These are phyloP conservation scores for Archaeoteleia sp. DNA, from an alignment of 2,888 invertebrate genomes.

Conservation along the genomic window DNA sequence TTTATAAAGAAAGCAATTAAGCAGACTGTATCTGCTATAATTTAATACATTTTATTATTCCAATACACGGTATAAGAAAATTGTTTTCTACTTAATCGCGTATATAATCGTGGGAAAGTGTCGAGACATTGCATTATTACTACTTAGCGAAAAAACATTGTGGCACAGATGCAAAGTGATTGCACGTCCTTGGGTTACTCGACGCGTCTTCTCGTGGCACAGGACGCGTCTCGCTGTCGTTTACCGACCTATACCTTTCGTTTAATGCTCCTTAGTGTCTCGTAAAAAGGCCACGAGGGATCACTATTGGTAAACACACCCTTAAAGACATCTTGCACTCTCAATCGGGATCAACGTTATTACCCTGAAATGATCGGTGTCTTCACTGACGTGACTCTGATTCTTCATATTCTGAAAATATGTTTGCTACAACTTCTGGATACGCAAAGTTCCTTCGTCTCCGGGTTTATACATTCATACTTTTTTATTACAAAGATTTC, in stretches of 20 bases:
- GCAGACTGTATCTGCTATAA: too few relatives aligned
- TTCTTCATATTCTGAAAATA: background rate
- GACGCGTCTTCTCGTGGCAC: constrained; percentile 46
- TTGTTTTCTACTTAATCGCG: too few relatives aligned
- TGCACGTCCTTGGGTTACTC: constrained; percentile 53
- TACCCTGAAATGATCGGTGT: constrained; percentile 54
- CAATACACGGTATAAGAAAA: too few relatives aligned
- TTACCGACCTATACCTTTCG: too few relatives aligned
- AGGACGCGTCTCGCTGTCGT: constrained; percentile 48
- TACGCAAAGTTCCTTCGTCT: too few relatives aligned
- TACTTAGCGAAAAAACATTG: constrained; percentile 13
- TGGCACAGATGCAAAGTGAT: constrained; percentile 49
- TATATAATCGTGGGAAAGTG: too few relatives aligned
- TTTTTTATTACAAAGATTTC: too few relatives aligned
- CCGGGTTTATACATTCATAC: too few relatives aligned
- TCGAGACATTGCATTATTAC: constrained; percentile 6
- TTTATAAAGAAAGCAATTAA: too few relatives aligned
- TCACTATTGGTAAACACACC: constrained; percentile 64
- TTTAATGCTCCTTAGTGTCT: constrained; percentile 59
- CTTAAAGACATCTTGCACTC: constrained; percentile 59
- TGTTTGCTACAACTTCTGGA: too few relatives aligned
- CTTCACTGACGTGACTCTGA: constrained; percentile 15
- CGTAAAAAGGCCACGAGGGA: constrained; percentile 59
- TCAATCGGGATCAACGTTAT: constrained; percentile 58
- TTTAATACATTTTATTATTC: too few relatives aligned